phyloP scores from a whole-genome alignment of 2,888 invertebrate genomes.

The Ptilodon capucinus region DNA sequence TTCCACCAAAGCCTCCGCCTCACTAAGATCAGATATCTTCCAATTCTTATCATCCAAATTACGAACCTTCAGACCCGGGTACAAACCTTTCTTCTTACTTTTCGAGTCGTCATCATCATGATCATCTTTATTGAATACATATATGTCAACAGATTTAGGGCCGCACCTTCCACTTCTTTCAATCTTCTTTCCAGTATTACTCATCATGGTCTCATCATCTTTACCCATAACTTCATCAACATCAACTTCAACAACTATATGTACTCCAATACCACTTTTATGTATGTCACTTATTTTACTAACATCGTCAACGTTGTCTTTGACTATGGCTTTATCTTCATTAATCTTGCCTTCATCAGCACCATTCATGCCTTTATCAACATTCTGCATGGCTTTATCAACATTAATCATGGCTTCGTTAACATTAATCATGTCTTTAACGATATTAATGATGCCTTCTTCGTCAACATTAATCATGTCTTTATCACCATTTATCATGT shows the following conservation, averaged over 20 bases:
- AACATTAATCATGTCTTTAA: conserved; percentile 3
- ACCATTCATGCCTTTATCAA: conserved; percentile 1
- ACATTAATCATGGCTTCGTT: conserved; percentile 17
- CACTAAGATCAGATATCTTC: conserved; percentile 54
- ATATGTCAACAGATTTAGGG: conserved; percentile 32
- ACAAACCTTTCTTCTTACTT: conserved; percentile 13
- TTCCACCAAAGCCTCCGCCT: conserved; percentile 61
- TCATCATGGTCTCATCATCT: not conserved
- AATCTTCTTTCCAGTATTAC: not conserved
- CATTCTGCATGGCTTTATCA: conserved; percentile 1
- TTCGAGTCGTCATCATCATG: conserved; percentile 25
- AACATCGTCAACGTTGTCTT: no score
- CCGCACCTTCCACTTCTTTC: conserved; percentile 4
- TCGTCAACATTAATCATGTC: conserved; percentile 4
- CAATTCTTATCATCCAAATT: conserved; percentile 43
- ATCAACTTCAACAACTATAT: not conserved
- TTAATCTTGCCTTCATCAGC: conserved; percentile 4
- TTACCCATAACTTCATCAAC: not conserved
- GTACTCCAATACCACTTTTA: not conserved
- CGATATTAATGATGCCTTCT: not conserved
- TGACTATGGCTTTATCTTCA: conserved; percentile 12
- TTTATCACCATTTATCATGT: not conserved
- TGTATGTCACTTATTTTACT: no score
- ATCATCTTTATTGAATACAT: conserved; percentile 27
- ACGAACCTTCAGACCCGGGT: conserved; percentile 2